phyloP scores from a whole-genome alignment of 2,113 vertebrate genomes.

The Chionis minor region DNA sequence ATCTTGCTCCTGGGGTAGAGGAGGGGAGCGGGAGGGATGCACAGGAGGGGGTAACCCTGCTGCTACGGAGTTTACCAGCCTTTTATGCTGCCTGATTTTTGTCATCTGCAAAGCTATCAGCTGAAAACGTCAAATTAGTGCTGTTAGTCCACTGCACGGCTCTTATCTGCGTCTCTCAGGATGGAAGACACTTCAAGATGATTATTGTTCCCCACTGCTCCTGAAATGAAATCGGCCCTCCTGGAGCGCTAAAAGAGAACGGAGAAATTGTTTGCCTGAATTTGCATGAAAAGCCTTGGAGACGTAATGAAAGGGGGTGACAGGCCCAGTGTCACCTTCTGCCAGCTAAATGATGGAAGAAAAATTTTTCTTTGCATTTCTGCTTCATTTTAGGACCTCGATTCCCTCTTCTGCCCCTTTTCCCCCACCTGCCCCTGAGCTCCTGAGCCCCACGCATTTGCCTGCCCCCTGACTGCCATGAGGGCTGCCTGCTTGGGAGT shows the following conservation, averaged over 20 bases:
- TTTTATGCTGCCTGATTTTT: constrained; percentile 63
- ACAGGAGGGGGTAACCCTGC: constrained; percentile 5
- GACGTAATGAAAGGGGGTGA: constrained; percentile 58
- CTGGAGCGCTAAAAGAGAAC: constrained; percentile 58
- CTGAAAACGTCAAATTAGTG: constrained; percentile 60
- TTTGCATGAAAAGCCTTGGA: constrained; percentile 72
- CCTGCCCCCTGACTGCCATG: fast-evolving
- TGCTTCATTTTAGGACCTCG: background rate
- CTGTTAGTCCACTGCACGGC: constrained; percentile 52
- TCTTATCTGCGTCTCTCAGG: constrained; percentile 75
- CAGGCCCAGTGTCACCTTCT: constrained; percentile 44
- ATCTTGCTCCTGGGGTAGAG: background rate
- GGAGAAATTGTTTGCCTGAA: constrained; percentile 68
- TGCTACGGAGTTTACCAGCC: constrained; percentile 6
- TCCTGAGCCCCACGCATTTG: fast-evolving
- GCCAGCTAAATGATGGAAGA: background rate
- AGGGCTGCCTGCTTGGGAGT: background rate
- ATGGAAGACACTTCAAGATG: constrained; percentile 69
- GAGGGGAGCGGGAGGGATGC: background rate
- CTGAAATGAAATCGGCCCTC: constrained; percentile 68
- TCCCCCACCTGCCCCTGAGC: fast-evolving
- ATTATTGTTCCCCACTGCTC: constrained; percentile 56
- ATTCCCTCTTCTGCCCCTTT: background rate
- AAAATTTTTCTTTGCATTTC: constrained; percentile 7
- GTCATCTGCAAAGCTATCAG: constrained; percentile 67